A percentile compares a stretch with the other conserved stretches of the same genome.
phyloP scores from a whole-genome alignment of 1,140 invertebrate genomes.

The Cephus cinctus region DNA sequence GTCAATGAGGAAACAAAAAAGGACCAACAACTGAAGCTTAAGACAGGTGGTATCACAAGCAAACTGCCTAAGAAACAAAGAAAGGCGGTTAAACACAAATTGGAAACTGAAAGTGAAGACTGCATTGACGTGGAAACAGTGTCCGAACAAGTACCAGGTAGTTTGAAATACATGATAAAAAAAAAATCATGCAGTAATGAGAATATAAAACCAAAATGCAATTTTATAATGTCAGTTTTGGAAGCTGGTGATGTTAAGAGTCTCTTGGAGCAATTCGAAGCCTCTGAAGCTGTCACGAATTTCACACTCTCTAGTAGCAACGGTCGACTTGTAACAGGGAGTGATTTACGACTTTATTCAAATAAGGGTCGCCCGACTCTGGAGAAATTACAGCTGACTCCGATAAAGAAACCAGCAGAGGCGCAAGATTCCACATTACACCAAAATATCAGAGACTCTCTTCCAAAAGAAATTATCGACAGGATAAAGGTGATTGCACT shows the following conservation, averaged over 20 bases:
- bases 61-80: constrained; percentile 9
- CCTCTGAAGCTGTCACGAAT: constrained; percentile 38
- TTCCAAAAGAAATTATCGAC: constrained; percentile 54
- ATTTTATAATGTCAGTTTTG: constrained; percentile 37
- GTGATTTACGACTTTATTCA: background rate
- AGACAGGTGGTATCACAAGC: background rate
- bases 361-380: background rate
- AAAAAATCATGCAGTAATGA: constrained; percentile 6
- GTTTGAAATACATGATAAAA: constrained; percentile 11
- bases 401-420: constrained; percentile 25
- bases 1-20: too few relatives aligned
- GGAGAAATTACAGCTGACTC: constrained; percentile 15
- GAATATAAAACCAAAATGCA: constrained; percentile 5
- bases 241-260: constrained; percentile 57
- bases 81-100: constrained; percentile 1
- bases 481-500: constrained; percentile 51
- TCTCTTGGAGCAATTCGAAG: constrained; percentile 61
- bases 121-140: constrained; percentile 32
- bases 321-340: background rate
- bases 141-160: constrained; percentile 32
- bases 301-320: background rate
- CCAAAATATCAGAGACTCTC: constrained; percentile 44
- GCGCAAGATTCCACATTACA: constrained; percentile 30
- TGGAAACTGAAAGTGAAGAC: constrained; percentile 21
- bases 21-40: background rate